phyloP scores from a whole-genome alignment of 2,113 vertebrate species.

The Spea bombifrons region DNA sequence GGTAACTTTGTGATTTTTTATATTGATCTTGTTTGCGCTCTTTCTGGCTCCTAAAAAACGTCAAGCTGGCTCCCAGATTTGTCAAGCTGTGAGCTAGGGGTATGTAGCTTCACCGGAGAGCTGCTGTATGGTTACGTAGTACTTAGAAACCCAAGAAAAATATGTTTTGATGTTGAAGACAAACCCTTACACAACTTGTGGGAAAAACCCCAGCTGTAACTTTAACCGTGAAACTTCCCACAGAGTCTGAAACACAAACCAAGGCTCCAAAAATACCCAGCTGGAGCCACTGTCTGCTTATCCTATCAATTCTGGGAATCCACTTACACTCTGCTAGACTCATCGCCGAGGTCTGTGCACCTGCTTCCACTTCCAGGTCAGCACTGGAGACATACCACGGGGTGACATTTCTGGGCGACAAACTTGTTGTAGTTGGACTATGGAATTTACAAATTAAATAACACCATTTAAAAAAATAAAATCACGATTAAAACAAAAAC shows the following conservation, averaged over 20 bases:
- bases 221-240: slow-evolving; percentile 37
- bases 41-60: too few species aligned
- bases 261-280: slow-evolving; percentile 37
- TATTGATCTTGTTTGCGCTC: too few species aligned
- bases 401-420: neutral
- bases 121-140: slow-evolving; percentile 1
- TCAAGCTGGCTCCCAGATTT: too few species aligned
- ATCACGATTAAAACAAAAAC: too few species aligned
- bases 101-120: neutral
- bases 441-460: too few species aligned
- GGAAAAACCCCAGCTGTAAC: slow-evolving; percentile 44
- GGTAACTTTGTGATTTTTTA: too few species aligned
- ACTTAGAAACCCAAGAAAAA: slow-evolving; percentile 10
- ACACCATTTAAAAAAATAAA: too few species aligned
- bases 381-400: neutral
- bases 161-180: slow-evolving; percentile 36
- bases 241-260: slow-evolving; percentile 33
- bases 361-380: slow-evolving; percentile 42
- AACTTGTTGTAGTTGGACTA: neutral
- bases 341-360: slow-evolving; percentile 11
- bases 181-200: slow-evolving; percentile 32
- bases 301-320: slow-evolving; percentile 14
- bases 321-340: neutral
- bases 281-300: slow-evolving; percentile 25
- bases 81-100: too few species aligned